phyloP scores from a whole-genome alignment of 2,888 invertebrate species.

The Pristionchus arcanus region DNA sequence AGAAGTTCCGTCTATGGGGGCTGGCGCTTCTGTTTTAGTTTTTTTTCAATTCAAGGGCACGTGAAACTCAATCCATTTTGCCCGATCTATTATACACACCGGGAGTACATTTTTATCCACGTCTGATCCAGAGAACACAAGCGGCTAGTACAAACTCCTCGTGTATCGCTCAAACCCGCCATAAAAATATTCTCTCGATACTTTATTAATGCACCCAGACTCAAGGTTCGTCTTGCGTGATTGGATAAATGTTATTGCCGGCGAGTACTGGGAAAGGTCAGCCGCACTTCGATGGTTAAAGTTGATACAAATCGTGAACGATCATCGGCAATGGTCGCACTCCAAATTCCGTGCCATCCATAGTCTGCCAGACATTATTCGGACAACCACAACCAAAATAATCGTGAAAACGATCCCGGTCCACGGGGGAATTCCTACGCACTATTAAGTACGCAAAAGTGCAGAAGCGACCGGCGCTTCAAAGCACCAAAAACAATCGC shows the following conservation, averaged over 20 bases:
- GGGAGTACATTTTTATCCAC: background rate
- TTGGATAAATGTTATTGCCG: background rate
- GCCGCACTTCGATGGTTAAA: background rate
- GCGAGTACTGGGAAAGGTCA: background rate
- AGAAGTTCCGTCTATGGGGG: background rate
- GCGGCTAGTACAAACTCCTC: background rate
- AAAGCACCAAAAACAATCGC: background rate
- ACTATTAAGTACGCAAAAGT: background rate
- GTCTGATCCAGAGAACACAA: background rate
- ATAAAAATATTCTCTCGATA: background rate
- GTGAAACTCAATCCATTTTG: background rate
- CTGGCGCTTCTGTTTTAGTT: background rate
- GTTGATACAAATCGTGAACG: background rate
- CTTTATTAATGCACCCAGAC: background rate
- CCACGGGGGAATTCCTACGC: background rate
- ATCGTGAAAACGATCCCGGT: background rate
- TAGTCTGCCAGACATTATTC: background rate
- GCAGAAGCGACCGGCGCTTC: background rate
- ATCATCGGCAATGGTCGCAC: background rate
- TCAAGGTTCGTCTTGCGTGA: background rate
- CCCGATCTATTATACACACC: background rate
- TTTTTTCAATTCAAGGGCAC: background rate
- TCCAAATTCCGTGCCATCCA: background rate
- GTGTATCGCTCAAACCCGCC: background rate
- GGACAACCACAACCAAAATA: background rate